Percentiles rank a stretch among this genome's conserved stretches.
phyloP scores from a whole-genome alignment of 1,140 invertebrate species.

The Zaprionus tsacasi region DNA sequence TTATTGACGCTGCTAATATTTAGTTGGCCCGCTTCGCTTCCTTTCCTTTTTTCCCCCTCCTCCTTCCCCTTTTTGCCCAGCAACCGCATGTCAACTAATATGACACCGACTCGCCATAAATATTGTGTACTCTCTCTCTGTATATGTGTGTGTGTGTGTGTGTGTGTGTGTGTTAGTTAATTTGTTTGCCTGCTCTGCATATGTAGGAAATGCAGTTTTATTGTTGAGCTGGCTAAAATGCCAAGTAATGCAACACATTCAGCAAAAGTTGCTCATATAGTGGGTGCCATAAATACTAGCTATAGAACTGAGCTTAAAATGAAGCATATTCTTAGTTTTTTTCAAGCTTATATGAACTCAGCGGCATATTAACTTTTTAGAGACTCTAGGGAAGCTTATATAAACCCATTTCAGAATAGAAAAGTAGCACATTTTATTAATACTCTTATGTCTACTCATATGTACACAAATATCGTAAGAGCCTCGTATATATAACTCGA shows the following conservation, averaged over 20 bases:
- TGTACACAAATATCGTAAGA: no score
- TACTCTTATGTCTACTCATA: no score
- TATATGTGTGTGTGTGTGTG: background rate
- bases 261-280: background rate
- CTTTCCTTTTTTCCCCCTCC: background rate
- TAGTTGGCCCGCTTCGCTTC: conserved; percentile 41
- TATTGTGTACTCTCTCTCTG: conserved; percentile 8
- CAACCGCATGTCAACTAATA: conserved; percentile 21
- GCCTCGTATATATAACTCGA: no score
- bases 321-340: no score
- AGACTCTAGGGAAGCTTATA: no score
- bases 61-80: background rate
- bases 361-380: no score
- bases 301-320: background rate
- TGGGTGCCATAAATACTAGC: background rate
- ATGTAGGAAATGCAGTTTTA: conserved; percentile 53
- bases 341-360: no score
- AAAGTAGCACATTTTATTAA: no score
- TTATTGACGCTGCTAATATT: conserved; percentile 77
- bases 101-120: conserved; percentile 20
- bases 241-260: conserved; percentile 14
- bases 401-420: no score
- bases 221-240: conserved; percentile 53
- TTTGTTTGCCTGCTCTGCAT: conserved; percentile 63
- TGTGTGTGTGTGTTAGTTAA: conserved; percentile 42